A percentile compares a stretch with the other conserved stretches of the same genome.
phyloP scores from a whole-genome alignment of 2,113 vertebrate species.

The Puntigrus tetrazona region DNA sequence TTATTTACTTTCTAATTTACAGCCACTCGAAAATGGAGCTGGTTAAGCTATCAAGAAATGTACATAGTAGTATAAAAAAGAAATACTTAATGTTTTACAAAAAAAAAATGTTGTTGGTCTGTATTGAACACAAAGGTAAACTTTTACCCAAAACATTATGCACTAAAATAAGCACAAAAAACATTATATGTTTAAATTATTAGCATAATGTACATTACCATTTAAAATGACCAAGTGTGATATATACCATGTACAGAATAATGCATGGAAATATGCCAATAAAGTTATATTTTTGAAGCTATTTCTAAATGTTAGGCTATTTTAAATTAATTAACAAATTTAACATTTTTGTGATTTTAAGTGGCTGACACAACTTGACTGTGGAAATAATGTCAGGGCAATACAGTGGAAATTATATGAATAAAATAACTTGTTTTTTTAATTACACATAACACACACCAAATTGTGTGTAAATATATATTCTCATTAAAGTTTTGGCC shows the following conservation, averaged over 20 bases:
- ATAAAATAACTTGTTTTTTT: not conserved
- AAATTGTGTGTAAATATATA: not conserved
- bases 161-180: not conserved
- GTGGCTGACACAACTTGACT: not conserved
- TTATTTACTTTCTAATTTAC: not conserved
- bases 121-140: not conserved
- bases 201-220: not conserved
- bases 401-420: not conserved
- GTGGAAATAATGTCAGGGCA: not conserved
- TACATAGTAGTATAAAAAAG: not conserved
- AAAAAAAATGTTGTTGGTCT: not conserved
- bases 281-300: not conserved
- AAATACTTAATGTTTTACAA: not conserved
- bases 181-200: not conserved
- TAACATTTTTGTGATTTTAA: not conserved
- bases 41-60: not conserved
- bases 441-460: not conserved
- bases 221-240: not conserved
- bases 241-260: too few species aligned
- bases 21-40: not conserved
- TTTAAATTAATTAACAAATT: not conserved
- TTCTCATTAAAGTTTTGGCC: not conserved
- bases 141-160: not conserved
- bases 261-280: too few species aligned
- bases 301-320: not conserved